Evolutionary conservation across 2,113 vertebrate species (phyloP), one percentile per base, ranked within the genome.

Genomic region (Neodon shergylaensis): DNA sequence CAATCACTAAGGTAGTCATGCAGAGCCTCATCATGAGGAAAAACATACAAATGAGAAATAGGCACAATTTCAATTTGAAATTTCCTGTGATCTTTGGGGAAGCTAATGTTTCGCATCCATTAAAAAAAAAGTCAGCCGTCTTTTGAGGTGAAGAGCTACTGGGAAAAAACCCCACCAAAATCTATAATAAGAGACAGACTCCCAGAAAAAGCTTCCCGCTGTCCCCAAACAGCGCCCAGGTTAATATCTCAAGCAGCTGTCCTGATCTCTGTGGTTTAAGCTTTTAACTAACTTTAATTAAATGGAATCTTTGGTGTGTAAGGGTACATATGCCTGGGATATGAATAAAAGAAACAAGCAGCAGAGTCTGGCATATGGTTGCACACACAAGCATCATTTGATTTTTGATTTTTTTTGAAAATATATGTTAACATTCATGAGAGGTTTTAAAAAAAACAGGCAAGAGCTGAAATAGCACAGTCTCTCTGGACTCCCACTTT

Each of bases 261-360:
- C 97, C 93, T 98, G 97, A 98, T 98, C 96, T 98, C 97, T 96
- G 74, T 89, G 97, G 97, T 97, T 98, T 98, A 98, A 97, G 94
- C 95, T 98, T 98, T 98, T 98, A 97, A 97, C 95, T 97, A 97
- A 98, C 94, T 98, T 98, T 98, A 98, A 98, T 98, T 98, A 98
- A 98, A 98, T 92, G 94, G 92, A 97, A 97, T 93, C 97, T 98
- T 98, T 97, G 93, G 97, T 98, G 96, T 98, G 97, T 84, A 76
- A 97, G 78, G 96, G 94, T 98, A 91, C 72, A 96, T 98, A 97
- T 97, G 97, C 96, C 87, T 96, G 92, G 94, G 96, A 98, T 97
- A 97, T 95, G 96, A 98, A 98, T 97, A 98, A 98, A 98, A 98
- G 95, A 98, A 98, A 98, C 95, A 98, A 98, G 97, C 85, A 97